phyloP scores from a whole-genome alignment of 1,140 invertebrate genomes.

The Drosophila arawakana region DNA sequence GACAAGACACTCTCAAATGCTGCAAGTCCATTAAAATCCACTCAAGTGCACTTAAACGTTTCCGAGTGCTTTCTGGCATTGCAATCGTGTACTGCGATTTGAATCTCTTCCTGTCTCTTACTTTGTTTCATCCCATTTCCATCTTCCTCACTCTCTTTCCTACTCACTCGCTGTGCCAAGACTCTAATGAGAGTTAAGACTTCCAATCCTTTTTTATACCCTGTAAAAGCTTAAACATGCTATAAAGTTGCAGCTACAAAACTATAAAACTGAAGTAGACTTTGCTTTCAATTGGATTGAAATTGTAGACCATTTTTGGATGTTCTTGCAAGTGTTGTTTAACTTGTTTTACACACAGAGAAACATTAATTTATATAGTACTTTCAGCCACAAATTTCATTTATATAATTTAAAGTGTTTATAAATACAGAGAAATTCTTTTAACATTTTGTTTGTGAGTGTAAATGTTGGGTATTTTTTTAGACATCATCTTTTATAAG shows the following conservation, averaged over 20 bases:
- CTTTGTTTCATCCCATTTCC: conserved; percentile 9
- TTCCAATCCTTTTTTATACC: conserved; percentile 46
- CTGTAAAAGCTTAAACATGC: neutral
- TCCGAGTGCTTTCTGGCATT: conserved; percentile 68
- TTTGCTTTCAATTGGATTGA: too few relatives aligned
- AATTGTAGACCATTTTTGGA: too few relatives aligned
- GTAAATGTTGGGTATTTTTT: neutral
- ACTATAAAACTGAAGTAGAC: neutral
- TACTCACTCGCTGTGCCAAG: neutral
- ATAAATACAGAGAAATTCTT: too few relatives aligned
- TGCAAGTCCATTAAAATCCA: conserved; percentile 78
- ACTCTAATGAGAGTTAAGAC: conserved; percentile 69
- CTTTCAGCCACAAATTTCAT: too few relatives aligned
- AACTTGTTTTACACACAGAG: too few relatives aligned
- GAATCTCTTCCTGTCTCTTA: neutral
- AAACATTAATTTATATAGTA: too few relatives aligned
- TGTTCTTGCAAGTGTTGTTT: too few relatives aligned
- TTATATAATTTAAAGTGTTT: too few relatives aligned
- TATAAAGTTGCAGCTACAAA: neutral
- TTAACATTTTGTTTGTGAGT: neutral
- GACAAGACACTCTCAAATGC: conserved; percentile 39
- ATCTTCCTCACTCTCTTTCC: neutral
- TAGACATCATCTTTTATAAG: neutral
- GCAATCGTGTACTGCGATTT: conserved; percentile 14
- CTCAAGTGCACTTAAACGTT: conserved; percentile 81